Evolutionary conservation across 2,888 invertebrate species (phyloP).

Genomic region (Theretra japonica): DNA sequence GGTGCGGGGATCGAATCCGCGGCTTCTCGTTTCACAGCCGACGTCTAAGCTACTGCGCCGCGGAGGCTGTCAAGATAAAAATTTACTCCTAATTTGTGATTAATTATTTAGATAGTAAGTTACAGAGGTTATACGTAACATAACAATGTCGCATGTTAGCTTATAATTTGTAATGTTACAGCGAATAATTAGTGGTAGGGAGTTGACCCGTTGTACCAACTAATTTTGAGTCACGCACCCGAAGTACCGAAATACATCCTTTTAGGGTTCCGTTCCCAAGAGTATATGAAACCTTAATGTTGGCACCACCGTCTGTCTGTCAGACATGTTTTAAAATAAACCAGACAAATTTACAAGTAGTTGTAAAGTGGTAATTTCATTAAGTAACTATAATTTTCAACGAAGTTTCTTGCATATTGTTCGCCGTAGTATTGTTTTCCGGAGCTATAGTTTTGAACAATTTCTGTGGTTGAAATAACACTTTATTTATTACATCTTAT

Average conservation of each 20-base stretch:
- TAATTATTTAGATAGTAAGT: neutral
- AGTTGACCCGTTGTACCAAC: neutral
- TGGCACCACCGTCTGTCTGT: neutral
- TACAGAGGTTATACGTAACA: neutral
- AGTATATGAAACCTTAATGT: neutral
- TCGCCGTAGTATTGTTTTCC: no score
- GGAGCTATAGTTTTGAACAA: no score
- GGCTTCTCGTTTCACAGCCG: no score
- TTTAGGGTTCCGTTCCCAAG: neutral
- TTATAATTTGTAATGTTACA: conserved; percentile 12
- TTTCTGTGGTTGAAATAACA: no score
- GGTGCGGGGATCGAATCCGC: no score
- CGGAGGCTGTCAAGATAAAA: no score
- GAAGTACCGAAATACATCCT: neutral
- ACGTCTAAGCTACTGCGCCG: no score
- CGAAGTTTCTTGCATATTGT: no score
- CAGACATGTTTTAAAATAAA: neutral
- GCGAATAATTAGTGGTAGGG: neutral
- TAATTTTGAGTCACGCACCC: conserved; percentile 21
- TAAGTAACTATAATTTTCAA: no score
- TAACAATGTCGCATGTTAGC: conserved; percentile 1
- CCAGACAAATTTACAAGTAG: neutral
- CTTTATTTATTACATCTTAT: no score
- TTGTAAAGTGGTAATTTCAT: no score
- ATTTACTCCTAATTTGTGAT: no score